These are phyloP conservation scores for Ibidorhyncha struthersii DNA, from an alignment of 2,113 vertebrate genomes.

Conservation along the genomic window DNA sequence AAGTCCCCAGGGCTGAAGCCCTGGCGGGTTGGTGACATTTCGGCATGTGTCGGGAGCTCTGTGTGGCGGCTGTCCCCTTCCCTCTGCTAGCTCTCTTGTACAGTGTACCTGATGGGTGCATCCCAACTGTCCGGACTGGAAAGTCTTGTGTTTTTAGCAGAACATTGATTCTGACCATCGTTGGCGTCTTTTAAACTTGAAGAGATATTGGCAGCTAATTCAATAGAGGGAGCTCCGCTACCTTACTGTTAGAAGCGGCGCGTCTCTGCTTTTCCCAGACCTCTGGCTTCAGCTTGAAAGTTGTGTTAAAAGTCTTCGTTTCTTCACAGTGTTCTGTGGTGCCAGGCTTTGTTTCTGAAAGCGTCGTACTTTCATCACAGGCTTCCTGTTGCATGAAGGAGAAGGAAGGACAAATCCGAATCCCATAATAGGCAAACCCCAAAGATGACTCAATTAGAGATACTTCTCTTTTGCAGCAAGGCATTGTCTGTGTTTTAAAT, in stretches of 20 bases:
- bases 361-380: background rate
- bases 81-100: rapidly evolving
- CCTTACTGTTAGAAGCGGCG: background rate
- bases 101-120: background rate
- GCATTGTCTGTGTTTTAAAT: background rate
- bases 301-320: background rate
- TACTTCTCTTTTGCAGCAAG: background rate
- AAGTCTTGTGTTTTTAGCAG: background rate
- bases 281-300: conserved; percentile 20
- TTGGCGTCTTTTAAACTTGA: conserved; percentile 16
- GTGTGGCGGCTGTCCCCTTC: background rate
- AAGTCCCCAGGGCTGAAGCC: background rate
- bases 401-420: background rate
- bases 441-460: background rate
- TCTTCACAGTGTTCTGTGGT: background rate
- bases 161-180: background rate
- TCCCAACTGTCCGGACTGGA: background rate
- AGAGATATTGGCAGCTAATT: conserved; percentile 41
- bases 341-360: background rate
- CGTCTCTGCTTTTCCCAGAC: background rate
- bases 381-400: conserved; percentile 1
- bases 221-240: conserved; percentile 70
- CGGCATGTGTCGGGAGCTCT: background rate
- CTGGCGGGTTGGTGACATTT: background rate
- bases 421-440: background rate